Evolutionary conservation across 2,888 invertebrate species (phyloP).

Genomic region (Onchidella celtica): DNA sequence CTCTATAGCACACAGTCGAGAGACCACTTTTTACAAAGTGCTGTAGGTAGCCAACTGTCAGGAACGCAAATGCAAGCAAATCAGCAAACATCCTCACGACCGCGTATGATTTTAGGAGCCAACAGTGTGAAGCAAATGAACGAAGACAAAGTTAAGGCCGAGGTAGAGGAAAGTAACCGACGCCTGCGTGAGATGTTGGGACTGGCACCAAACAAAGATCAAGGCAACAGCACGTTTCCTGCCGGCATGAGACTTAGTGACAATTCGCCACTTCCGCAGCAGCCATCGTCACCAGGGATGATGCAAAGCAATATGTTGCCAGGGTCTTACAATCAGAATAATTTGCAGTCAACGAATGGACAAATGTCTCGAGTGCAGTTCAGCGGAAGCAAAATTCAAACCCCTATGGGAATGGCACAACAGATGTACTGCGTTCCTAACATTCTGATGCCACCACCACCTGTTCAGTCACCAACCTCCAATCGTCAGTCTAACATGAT

Average conservation of each 20-base stretch:
- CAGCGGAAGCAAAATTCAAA: constrained; percentile 17
- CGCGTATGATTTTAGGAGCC: constrained; percentile 45
- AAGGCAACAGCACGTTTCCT: background rate
- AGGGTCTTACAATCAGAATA: constrained; percentile 14
- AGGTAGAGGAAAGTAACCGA: constrained; percentile 43
- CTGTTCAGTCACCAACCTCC: constrained; percentile 11
- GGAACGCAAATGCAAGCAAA: background rate
- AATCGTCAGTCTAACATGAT: constrained; percentile 29
- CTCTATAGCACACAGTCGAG: background rate
- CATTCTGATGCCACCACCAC: constrained; percentile 45
- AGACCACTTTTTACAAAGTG: constrained; percentile 17
- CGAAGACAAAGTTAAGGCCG: constrained; percentile 29
- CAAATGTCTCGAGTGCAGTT: constrained; percentile 40
- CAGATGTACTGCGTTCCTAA: constrained; percentile 50
- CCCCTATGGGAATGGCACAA: constrained; percentile 28
- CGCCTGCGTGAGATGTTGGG: constrained; percentile 43
- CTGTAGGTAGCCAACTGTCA: background rate
- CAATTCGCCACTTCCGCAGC: constrained; percentile 9
- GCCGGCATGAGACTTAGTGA: constrained; percentile 10
- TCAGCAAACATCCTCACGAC: constrained; percentile 9
- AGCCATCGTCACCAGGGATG: constrained; percentile 5
- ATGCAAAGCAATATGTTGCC: background rate
- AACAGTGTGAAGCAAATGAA: constrained; percentile 28
- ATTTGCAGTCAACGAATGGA: background rate
- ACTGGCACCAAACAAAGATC: constrained; percentile 22